These are phyloP conservation scores for Rissa tridactyla DNA, from an alignment of 2,113 vertebrate species.

Conservation along the genomic window DNA sequence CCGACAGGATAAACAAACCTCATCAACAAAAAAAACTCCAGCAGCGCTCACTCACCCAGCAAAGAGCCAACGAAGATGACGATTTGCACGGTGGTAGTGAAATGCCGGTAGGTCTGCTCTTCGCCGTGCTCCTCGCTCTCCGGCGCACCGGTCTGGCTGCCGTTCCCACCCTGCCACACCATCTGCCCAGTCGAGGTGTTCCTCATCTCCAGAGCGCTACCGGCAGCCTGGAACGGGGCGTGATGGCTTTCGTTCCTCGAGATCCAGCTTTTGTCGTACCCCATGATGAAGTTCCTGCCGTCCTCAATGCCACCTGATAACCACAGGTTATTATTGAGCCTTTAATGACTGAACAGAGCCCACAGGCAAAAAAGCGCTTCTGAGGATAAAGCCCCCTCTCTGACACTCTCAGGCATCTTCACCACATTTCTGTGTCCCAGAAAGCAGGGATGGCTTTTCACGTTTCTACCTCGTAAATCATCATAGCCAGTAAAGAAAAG, in stretches of 20 bases:
- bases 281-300: conserved; percentile 49
- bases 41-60: conserved; percentile 80
- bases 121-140: conserved; percentile 50
- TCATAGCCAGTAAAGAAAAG: background rate
- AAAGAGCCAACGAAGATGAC: conserved; percentile 90
- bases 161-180: conserved; percentile 69
- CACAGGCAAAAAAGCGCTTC: background rate
- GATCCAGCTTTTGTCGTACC: conserved; percentile 72
- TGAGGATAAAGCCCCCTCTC: background rate
- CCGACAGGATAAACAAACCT: background rate
- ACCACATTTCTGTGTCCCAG: background rate
- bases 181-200: conserved; percentile 72
- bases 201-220: conserved; percentile 57
- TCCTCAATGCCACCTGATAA: background rate
- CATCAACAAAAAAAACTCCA: background rate
- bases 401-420: background rate
- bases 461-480: background rate
- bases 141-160: conserved; percentile 9
- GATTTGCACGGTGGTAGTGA: conserved; percentile 86
- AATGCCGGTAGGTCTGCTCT: conserved; percentile 86
- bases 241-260: conserved; percentile 69
- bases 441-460: background rate
- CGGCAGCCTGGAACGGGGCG: conserved; percentile 58
- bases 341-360: background rate
- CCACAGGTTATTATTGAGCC: background rate